Conservation (phyloP, 2,797 vertebrate genomes). For the Aythya fuligula region DNA sequence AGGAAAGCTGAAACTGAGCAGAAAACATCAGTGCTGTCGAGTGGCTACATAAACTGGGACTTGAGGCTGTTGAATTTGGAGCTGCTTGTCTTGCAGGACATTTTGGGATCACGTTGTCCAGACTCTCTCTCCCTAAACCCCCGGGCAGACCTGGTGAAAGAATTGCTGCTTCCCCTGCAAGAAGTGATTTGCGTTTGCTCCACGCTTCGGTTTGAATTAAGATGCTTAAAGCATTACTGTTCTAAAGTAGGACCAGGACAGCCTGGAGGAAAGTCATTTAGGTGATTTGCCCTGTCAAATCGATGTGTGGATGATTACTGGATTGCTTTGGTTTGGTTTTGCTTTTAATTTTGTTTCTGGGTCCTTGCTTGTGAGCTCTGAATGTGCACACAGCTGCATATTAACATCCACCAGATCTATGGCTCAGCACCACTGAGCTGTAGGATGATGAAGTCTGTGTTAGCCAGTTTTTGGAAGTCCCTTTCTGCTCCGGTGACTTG, state of each 20-base stretch:
- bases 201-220: neutral
- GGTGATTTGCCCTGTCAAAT: neutral
- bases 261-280: neutral
- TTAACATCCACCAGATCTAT: neutral
- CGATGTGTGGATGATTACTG: neutral
- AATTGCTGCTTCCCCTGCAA: neutral
- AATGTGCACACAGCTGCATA: neutral
- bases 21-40: neutral
- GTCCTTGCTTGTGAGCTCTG: neutral
- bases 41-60: neutral
- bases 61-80: neutral
- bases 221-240: neutral
- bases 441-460: neutral
- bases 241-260: neutral
- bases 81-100: neutral
- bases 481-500: conserved; percentile 1
- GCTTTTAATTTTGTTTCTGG: conserved; percentile 13
- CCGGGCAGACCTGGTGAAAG: fast-evolving
- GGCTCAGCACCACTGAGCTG: neutral
- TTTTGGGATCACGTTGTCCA: neutral
- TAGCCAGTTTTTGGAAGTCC: conserved; percentile 17
- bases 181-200: neutral
- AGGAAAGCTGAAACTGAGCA: neutral
- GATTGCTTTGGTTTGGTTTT: neutral
- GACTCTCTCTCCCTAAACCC: neutral